Percentiles rank a stretch among this genome's conserved stretches.
phyloP scores from a whole-genome alignment of 1,140 invertebrate species.

The Oryctes rhinoceros region DNA sequence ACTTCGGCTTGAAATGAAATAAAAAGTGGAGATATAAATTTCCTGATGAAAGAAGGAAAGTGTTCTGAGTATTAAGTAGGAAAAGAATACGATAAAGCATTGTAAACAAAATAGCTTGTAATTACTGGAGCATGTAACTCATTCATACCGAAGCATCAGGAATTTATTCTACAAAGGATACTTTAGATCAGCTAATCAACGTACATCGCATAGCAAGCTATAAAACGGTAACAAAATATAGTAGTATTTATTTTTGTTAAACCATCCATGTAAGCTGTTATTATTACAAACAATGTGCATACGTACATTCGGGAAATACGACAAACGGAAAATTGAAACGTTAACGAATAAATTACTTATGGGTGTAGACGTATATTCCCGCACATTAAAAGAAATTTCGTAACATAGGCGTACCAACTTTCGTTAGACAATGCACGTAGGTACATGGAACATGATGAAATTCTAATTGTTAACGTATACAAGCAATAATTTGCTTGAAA shows the following conservation, averaged over 20 bases:
- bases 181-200: too few relatives aligned
- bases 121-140: not conserved
- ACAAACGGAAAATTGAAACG: not conserved
- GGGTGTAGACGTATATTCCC: constrained; percentile 1
- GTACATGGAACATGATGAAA: not conserved
- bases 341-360: constrained; percentile 3
- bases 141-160: not conserved
- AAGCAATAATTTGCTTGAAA: constrained; percentile 6
- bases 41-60: not conserved
- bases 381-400: not conserved
- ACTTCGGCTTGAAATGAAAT: not conserved
- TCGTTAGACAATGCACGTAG: constrained; percentile 7
- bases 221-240: too few relatives aligned
- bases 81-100: not conserved
- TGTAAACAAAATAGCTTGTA: not conserved
- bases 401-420: not conserved
- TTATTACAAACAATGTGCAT: not conserved
- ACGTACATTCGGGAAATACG: not conserved
- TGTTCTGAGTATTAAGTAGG: not conserved
- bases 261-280: not conserved
- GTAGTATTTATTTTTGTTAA: too few relatives aligned
- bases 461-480: not conserved
- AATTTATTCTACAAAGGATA: too few relatives aligned
- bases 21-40: constrained; percentile 19
- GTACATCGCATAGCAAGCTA: too few relatives aligned